phyloP scores from a whole-genome alignment of 2,797 vertebrate genomes.

The Tapirus indicus region DNA sequence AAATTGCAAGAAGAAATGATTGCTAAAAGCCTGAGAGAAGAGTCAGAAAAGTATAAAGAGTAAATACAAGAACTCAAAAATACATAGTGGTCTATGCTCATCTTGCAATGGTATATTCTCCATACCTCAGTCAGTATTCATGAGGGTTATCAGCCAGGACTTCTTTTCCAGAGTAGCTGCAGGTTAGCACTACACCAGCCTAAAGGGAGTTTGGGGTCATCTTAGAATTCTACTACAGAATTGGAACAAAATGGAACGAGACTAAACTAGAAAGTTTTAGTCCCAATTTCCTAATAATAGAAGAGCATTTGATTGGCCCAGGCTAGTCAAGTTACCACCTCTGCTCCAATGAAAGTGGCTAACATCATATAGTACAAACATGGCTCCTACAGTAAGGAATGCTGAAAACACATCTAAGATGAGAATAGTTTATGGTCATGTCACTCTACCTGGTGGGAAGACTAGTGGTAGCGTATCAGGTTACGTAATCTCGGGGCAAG shows the following conservation, averaged over 20 bases:
- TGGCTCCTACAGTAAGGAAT: conserved; percentile 1
- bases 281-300: background rate
- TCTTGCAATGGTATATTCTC: conserved; percentile 43
- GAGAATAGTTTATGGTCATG: background rate
- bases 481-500: background rate
- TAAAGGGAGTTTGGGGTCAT: background rate
- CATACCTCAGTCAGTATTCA: background rate
- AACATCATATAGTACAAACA: background rate
- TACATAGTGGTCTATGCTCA: background rate
- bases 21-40: background rate
- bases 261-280: conserved; percentile 2
- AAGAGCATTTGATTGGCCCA: background rate
- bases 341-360: background rate
- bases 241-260: background rate
- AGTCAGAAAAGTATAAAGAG: conserved; percentile 1
- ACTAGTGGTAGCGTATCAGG: background rate
- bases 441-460: background rate
- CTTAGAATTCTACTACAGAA: background rate
- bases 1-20: conserved; percentile 14
- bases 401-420: background rate
- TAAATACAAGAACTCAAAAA: background rate
- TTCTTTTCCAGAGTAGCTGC: background rate
- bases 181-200: background rate
- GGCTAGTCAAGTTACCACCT: background rate
- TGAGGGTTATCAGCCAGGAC: background rate